phyloP scores from a whole-genome alignment of 2,888 invertebrate species.

The Baccha elongata region DNA sequence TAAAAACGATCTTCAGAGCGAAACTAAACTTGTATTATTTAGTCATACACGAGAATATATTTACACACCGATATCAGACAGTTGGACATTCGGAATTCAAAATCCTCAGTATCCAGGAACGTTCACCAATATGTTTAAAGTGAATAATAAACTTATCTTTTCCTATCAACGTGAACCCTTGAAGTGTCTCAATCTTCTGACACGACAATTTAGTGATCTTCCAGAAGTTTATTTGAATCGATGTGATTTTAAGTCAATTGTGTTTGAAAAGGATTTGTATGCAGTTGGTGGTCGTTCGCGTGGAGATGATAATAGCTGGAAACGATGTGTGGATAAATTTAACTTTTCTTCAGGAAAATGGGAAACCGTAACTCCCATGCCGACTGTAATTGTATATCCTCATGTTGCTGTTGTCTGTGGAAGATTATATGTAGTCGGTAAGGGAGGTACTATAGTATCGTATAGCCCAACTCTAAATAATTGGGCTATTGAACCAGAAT shows the following conservation, averaged over 20 bases:
- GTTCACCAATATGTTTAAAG: not conserved
- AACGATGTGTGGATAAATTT: conserved; percentile 4
- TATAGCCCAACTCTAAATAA: not conserved
- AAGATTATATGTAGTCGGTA: not conserved
- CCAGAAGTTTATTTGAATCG: not conserved
- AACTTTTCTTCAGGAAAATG: conserved; percentile 4
- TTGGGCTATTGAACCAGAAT: not conserved
- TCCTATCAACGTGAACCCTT: not conserved
- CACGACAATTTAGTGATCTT: not conserved
- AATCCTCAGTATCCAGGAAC: not conserved
- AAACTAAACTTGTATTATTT: not conserved
- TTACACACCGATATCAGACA: not conserved
- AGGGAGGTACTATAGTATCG: not conserved
- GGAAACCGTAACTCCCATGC: not conserved
- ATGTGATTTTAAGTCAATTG: not conserved
- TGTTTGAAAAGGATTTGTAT: not conserved
- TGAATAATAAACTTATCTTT: not conserved
- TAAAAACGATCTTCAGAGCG: not conserved
- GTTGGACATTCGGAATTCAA: not conserved
- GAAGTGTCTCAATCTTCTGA: not conserved
- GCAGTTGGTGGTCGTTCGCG: not conserved
- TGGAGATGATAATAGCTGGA: not conserved
- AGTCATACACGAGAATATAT: not conserved
- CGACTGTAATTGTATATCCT: not conserved
- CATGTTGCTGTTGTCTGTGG: not conserved